These are phyloP conservation scores for Heliconius hortense DNA, from an alignment of 2,888 invertebrate species.

Conservation along the genomic window DNA sequence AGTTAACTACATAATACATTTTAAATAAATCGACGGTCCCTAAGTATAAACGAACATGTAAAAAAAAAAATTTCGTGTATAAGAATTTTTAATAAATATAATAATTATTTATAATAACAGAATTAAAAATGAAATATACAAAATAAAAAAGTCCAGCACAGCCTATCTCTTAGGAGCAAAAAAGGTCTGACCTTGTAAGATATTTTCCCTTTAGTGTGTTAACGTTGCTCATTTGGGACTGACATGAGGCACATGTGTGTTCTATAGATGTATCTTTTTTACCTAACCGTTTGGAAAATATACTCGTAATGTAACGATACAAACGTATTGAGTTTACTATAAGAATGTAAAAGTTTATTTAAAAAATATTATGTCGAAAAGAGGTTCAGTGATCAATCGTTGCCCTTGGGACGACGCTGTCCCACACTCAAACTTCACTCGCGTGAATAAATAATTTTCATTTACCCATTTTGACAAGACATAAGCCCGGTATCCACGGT, in stretches of 20 bases:
- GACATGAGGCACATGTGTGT: constrained; percentile 11
- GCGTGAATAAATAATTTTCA: no score
- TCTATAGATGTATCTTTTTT: constrained; percentile 5
- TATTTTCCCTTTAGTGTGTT: constrained; percentile 6
- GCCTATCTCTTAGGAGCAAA: neutral
- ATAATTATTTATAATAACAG: no score
- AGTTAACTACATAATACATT: neutral
- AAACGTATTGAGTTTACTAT: neutral
- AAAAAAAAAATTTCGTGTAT: no score
- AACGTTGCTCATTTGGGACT: neutral
- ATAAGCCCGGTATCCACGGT: no score
- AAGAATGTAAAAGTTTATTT: constrained; percentile 11
- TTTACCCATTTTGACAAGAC: no score
- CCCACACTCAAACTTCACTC: no score
- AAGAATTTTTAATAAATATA: no score
- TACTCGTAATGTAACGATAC: neutral
- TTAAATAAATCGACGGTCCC: no score
- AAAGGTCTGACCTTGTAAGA: constrained; percentile 2
- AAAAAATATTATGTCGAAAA: neutral
- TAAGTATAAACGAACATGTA: no score
- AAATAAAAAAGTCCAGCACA: neutral
- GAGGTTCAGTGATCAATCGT: no score
- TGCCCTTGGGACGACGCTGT: no score
- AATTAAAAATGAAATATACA: neutral
- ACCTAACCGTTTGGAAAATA: neutral